Evolutionary conservation across 2,113 vertebrate species (phyloP).

Genomic region (Chloroceryle aenea): DNA sequence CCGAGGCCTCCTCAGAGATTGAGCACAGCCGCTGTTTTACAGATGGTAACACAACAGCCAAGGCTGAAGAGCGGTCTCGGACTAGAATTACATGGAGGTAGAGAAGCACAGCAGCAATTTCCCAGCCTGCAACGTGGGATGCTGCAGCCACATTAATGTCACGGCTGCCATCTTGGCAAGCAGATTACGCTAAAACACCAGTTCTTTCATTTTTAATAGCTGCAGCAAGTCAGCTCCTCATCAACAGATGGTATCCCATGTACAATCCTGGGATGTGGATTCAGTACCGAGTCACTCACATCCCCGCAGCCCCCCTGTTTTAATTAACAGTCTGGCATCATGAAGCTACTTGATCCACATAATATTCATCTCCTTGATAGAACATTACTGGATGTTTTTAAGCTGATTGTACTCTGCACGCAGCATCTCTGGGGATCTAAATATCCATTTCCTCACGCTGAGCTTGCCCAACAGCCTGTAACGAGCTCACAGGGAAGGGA

Average conservation of each 20-base stretch:
- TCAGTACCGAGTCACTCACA: background rate
- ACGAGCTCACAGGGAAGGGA: background rate
- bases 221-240: background rate
- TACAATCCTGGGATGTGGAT: background rate
- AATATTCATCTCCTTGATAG: background rate
- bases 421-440: background rate
- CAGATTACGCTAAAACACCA: background rate
- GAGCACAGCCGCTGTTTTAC: background rate
- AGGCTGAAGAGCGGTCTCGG: rapidly evolving
- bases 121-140: rapidly evolving
- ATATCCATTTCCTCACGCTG: background rate
- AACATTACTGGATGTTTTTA: background rate
- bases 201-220: background rate
- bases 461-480: background rate
- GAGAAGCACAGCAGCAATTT: background rate
- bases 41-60: background rate
- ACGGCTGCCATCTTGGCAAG: background rate
- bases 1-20: slow-evolving; percentile 1
- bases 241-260: background rate
- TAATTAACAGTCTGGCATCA: slow-evolving; percentile 1
- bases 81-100: background rate
- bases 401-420: background rate
- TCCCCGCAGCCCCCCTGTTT: background rate
- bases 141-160: background rate
- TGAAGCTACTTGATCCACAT: background rate